Evolutionary conservation across 2,888 invertebrate species (phyloP), one percentile per base, ranked within the genome.

Genomic region (Yponomeuta sedellus): DNA sequence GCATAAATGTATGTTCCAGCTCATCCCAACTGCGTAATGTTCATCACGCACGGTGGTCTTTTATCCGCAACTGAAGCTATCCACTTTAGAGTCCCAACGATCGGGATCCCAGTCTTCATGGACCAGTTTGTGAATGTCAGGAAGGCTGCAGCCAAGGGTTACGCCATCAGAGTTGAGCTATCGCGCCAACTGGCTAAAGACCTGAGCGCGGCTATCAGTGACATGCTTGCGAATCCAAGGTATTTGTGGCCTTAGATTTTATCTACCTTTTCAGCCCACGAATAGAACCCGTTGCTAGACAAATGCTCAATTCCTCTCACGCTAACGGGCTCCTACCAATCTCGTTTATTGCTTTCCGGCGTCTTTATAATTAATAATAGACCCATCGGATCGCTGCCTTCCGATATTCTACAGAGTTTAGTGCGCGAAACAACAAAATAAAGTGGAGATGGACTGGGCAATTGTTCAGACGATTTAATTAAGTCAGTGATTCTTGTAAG

Each of bases 11-110:
- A 39, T 8, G 34, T 80, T 75, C 0, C 75, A 87, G 88, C 81
- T 16, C 88, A 87, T 66, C 80, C 81, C 1, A 88, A 86, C 67
- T 83, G 82, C 67, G 58, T 78, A 0, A 72, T 87, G 0, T 87
- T 88, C 69, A 83, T 88, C 61, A 83, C 85, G 0, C 87, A 88
- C 44, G 86, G 88, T 1, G 88, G 88, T n/a, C 72, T 83, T 0
- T 72, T 87, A 0, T 88, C 87, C 0, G 80, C 76, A 0, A 82
- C 77, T 0, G 88, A 87, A 67, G 70, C 84, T 0, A 71, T 86
- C 8, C 75, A 84, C 67, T 82, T 73, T 40, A 86, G 79, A 0
- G 79, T 79, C 0, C 88, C 88, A 0, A 72, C 81, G 22, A 78
- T 87, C 12, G 86, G 83, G 0, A 77, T 88, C 25, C 87, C 88